Percentiles rank a stretch among this genome's conserved stretches.
phyloP scores from a whole-genome alignment of 1,140 invertebrate genomes.

The Acromyrmex echinatior region DNA sequence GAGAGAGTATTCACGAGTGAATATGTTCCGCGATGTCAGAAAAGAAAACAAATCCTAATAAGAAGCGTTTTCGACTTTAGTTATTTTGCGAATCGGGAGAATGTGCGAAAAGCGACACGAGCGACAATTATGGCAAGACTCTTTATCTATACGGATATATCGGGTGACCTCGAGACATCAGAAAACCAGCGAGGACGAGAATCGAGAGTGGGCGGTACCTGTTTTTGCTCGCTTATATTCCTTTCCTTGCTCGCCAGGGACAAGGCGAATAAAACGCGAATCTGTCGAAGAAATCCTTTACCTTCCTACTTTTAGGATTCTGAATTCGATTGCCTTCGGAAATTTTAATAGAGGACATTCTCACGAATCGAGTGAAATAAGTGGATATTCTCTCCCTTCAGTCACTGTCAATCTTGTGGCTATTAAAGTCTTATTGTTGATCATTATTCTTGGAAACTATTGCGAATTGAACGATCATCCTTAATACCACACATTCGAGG shows the following conservation, averaged over 20 bases:
- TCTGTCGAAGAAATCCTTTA: background rate
- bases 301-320: background rate
- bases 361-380: background rate
- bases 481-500: background rate
- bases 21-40: background rate
- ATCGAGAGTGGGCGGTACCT: constrained; percentile 75
- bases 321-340: background rate
- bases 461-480: background rate
- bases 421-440: background rate
- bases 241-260: constrained; percentile 61
- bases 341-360: background rate
- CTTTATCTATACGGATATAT: constrained; percentile 70
- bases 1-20: background rate
- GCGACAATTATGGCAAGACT: constrained; percentile 36
- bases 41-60: constrained; percentile 4
- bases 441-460: background rate
- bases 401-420: background rate
- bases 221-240: constrained; percentile 68
- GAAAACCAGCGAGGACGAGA: constrained; percentile 76
- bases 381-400: background rate
- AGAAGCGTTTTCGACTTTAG: constrained; percentile 36
- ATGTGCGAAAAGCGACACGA: constrained; percentile 24
- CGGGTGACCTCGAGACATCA: constrained; percentile 79
- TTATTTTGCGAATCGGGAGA: constrained; percentile 17
- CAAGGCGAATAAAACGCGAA: constrained; percentile 17